Percentiles rank a stretch among this genome's conserved stretches.
phyloP scores from a whole-genome alignment of 2,797 vertebrate species.

The Rhincodon typus region DNA sequence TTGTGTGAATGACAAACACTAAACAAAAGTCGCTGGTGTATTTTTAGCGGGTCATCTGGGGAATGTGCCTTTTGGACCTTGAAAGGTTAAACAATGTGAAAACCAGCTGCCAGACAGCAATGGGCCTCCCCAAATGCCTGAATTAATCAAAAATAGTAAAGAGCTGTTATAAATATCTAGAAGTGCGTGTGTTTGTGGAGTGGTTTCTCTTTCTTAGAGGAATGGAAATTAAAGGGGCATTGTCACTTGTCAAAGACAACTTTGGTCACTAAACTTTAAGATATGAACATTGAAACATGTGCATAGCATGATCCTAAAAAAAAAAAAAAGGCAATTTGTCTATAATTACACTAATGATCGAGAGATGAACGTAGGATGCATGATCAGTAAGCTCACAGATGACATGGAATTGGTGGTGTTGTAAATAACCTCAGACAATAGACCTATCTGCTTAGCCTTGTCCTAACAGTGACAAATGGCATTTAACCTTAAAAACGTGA shows the following conservation, averaged over 20 bases:
- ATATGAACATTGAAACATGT: not conserved
- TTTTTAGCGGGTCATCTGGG: constrained; percentile 17
- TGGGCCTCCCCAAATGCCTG: not conserved
- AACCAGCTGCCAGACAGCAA: constrained; percentile 14
- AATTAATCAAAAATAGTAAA: not conserved
- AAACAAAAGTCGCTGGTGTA: not conserved
- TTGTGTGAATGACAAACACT: not conserved
- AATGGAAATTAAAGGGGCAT: not conserved
- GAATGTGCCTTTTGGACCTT: constrained; percentile 30
- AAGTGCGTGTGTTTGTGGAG: not conserved
- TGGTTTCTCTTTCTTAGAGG: too few relatives aligned
- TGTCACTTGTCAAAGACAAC: not conserved
- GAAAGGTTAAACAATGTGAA: constrained; percentile 31
- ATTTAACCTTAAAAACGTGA: too few relatives aligned
- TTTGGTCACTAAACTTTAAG: not conserved
- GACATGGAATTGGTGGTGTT: too few relatives aligned
- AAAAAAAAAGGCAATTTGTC: too few relatives aligned
- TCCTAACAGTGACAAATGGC: too few relatives aligned
- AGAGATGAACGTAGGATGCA: too few relatives aligned
- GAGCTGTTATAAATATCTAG: not conserved
- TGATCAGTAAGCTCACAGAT: too few relatives aligned
- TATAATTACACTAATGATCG: too few relatives aligned
- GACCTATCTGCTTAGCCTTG: too few relatives aligned
- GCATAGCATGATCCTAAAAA: too few relatives aligned
- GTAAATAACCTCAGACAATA: too few relatives aligned